Evolutionary conservation across 2,113 vertebrate genomes (phyloP), one percentile per base, ranked within the genome.

Genomic region (Toxotes chatareus): DNA sequence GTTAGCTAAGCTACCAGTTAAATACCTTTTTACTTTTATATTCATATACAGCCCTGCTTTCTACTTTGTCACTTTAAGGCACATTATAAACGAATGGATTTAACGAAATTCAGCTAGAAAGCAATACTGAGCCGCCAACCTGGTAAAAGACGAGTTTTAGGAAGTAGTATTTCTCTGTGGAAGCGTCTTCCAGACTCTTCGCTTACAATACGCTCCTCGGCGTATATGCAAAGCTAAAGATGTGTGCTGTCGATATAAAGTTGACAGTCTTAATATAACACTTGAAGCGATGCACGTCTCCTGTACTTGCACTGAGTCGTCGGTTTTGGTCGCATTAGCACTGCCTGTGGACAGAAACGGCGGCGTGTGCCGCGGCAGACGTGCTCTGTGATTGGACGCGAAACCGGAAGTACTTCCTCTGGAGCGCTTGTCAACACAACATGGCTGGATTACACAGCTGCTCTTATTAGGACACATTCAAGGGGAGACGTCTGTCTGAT

Each of bases 371-470:
- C 1, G 63, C 17, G 7, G 11, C 32, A 4, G 5, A 46, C 66
- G 56, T 83, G 49, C 4, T 47, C 63, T 84, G 47, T 87, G 91
- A 93, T 94, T 93, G 92, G 93, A n/a, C 70, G 1, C 0, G 7
- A 83, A 80, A 17, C 80, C 85, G 92, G 93, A 94, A 91, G 88
- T 65, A 66, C 19, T 75, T 87, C 73, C 17, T 64, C 62, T 4
- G 31, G 1, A 23, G 40, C 72, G 74, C 21, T 83, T 90, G 88
- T 88, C 86, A 91, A 88, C 86, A 93, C 79, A 95, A 93, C 87
- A 94, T 94, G 94, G 93, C 91, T 71, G 90, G 47, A 62, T 62
- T 57, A 71, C 42, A 16, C 44, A 2, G 56, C 53, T 57, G 79
- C 63, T 12, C 72, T 42, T 72, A 60, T 73, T 86, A 92, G 90